Evolutionary conservation across 2,797 vertebrate species (phyloP).

Genomic region (Nannoperca obscura): DNA sequence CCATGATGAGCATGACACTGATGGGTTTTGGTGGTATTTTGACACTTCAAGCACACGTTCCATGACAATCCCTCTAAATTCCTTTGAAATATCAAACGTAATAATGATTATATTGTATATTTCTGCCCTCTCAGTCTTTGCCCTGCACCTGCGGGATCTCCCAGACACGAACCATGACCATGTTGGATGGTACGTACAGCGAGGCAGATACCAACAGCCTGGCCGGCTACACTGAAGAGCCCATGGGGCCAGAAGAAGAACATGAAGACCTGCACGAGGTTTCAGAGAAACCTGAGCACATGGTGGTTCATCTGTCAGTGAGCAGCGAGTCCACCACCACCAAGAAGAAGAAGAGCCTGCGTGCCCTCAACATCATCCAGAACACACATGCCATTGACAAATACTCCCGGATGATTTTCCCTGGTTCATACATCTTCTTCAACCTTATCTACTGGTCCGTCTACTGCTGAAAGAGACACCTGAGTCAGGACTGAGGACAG

Average conservation of each 20-base stretch:
- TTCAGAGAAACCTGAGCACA: constrained; percentile 90
- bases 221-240: constrained; percentile 91
- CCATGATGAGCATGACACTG: neutral
- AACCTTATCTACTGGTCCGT: constrained; percentile 98
- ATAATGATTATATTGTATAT: neutral
- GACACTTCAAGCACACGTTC: neutral
- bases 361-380: constrained; percentile 90
- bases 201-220: constrained; percentile 95
- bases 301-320: constrained; percentile 91
- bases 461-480: constrained; percentile 86
- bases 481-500: neutral
- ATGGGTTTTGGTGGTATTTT: neutral
- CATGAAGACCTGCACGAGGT: constrained; percentile 86
- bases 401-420: constrained; percentile 96
- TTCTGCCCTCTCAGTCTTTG: constrained; percentile 75
- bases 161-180: constrained; percentile 90
- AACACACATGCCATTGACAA: constrained; percentile 96
- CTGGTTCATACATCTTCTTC: constrained; percentile 97
- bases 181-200: constrained; percentile 93
- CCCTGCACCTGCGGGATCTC: constrained; percentile 92
- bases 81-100: neutral
- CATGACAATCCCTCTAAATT: neutral
- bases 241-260: constrained; percentile 87
- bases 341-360: constrained; percentile 90
- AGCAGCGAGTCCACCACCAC: constrained; percentile 88